phyloP scores from a whole-genome alignment of 2,113 vertebrate genomes.

The Acrocephalus arundinaceus region DNA sequence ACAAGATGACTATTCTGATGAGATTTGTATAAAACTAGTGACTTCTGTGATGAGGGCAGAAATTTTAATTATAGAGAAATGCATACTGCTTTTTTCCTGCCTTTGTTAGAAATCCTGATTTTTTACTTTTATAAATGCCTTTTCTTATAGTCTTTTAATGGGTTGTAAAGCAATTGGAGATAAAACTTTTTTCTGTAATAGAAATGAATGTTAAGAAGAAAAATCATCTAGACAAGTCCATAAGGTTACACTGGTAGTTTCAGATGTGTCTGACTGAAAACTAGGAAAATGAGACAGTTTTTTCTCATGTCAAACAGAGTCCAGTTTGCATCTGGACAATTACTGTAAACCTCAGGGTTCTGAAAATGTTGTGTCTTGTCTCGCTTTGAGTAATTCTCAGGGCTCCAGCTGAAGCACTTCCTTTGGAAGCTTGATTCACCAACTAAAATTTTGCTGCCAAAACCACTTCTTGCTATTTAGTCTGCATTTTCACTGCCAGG shows the following conservation, averaged over 20 bases:
- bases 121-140: neutral
- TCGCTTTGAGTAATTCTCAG: neutral
- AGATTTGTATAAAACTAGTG: neutral
- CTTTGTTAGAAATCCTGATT: neutral
- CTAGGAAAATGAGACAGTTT: neutral
- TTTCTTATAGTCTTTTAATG: neutral
- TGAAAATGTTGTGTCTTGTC: neutral
- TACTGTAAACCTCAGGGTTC: neutral
- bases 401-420: neutral
- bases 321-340: neutral
- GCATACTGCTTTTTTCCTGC: neutral
- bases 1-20: neutral
- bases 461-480: neutral
- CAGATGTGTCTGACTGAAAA: neutral
- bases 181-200: neutral
- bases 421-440: neutral
- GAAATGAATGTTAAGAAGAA: neutral
- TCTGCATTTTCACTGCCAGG: neutral
- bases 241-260: neutral
- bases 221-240: neutral
- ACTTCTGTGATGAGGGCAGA: neutral
- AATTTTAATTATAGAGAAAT: slow-evolving; percentile 31
- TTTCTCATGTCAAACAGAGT: neutral
- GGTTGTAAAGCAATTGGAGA: neutral
- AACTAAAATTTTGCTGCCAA: neutral